These are phyloP conservation scores for Leucosticte australis DNA, from an alignment of 2,113 vertebrate genomes.

Conservation along the genomic window DNA sequence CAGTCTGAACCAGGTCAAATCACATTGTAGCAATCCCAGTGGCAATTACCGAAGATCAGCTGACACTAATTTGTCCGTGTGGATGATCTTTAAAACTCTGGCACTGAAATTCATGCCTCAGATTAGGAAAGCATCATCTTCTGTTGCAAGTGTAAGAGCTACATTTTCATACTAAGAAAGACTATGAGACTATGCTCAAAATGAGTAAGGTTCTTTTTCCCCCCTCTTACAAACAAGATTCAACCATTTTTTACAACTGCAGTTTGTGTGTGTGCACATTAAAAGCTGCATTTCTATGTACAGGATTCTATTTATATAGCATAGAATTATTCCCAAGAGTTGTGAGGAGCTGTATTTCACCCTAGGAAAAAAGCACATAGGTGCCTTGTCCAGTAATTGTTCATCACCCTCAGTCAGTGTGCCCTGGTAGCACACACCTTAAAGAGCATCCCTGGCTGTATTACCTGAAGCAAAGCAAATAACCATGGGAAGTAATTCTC, in stretches of 20 bases:
- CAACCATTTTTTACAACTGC: not conserved
- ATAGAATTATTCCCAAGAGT: not conserved
- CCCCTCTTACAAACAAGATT: not conserved
- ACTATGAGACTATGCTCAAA: not conserved
- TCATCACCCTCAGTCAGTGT: not conserved
- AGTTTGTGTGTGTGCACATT: not conserved
- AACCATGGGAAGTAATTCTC: not conserved
- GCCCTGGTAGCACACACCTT: not conserved
- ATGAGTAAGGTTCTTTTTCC: not conserved
- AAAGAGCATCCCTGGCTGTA: not conserved
- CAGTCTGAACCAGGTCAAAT: not conserved
- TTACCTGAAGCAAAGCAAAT: not conserved
- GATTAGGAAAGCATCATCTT: not conserved
- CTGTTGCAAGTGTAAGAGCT: not conserved
- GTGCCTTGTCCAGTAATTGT: not conserved
- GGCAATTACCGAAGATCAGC: not conserved
- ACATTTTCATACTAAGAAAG: not conserved
- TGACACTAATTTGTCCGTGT: not conserved
- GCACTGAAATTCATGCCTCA: not conserved
- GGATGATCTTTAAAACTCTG: not conserved
- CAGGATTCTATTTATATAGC: not conserved
- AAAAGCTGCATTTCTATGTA: not conserved
- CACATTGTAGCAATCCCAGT: not conserved
- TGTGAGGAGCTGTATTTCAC: not conserved
- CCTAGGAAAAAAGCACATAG: not conserved